These are phyloP conservation scores for Cichlasoma orientale DNA, from an alignment of 2,797 vertebrate genomes.

Conservation along the genomic window DNA sequence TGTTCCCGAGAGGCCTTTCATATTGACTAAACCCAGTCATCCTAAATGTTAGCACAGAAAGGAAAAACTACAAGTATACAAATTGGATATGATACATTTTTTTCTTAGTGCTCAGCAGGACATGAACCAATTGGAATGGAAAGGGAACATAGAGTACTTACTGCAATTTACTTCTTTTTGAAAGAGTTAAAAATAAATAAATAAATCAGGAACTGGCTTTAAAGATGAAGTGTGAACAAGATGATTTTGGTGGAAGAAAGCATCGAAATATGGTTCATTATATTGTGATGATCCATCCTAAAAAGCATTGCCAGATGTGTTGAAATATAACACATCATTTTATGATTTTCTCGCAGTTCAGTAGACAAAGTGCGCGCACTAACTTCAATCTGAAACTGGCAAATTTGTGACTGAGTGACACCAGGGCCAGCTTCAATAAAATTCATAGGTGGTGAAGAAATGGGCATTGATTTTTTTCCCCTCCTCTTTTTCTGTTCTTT, in stretches of 20 bases:
- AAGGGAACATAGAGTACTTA: not conserved
- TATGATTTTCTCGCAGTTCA: constrained; percentile 1
- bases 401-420: constrained; percentile 57
- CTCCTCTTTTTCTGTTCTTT: constrained; percentile 53
- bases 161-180: not conserved
- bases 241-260: not conserved
- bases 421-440: constrained; percentile 52
- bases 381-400: constrained; percentile 52
- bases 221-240: not conserved
- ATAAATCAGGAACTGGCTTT: not conserved
- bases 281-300: not conserved
- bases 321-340: constrained; percentile 13
- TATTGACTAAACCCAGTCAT: constrained; percentile 55
- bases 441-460: constrained; percentile 73
- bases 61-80: constrained; percentile 26
- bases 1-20: constrained; percentile 47
- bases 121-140: not conserved
- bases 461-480: constrained; percentile 68
- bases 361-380: constrained; percentile 2
- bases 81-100: constrained; percentile 17
- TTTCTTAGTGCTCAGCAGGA: not conserved
- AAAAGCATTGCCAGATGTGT: not conserved
- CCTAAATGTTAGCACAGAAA: constrained; percentile 59
- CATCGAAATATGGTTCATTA: not conserved
- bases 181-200: constrained; percentile 2